These are phyloP conservation scores for Drosophila oshimai DNA, from an alignment of 1,140 invertebrate species.

Conservation along the genomic window DNA sequence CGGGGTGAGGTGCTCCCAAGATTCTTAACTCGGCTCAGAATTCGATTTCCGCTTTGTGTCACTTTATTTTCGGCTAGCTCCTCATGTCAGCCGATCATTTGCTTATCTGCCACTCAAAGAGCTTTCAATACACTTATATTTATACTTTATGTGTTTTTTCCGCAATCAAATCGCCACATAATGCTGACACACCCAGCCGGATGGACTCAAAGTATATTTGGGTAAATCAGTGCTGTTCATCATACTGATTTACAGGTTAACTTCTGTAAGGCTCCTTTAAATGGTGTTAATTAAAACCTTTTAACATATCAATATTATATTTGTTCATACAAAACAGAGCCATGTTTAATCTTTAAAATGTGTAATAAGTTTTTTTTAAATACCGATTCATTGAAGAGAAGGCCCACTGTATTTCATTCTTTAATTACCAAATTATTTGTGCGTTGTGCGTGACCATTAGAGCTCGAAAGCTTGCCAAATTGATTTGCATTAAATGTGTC, in stretches of 20 bases:
- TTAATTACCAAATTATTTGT: constrained; percentile 24
- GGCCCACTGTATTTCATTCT: constrained; percentile 1
- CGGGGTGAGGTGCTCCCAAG: constrained; percentile 12
- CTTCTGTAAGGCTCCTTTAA: constrained; percentile 2
- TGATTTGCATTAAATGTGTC: constrained; percentile 27
- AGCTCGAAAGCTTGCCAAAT: constrained; percentile 12
- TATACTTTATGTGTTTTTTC: constrained; percentile 34
- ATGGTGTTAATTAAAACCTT: too few species aligned
- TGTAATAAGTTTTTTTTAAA: too few species aligned
- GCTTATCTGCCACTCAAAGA: constrained; percentile 49
- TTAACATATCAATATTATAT: too few species aligned
- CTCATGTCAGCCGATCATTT: constrained; percentile 35
- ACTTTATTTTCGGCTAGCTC: constrained; percentile 44
- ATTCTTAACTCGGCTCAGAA: constrained; percentile 42
- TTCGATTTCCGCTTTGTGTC: constrained; percentile 52
- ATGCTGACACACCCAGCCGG: constrained; percentile 42
- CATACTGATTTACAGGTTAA: constrained; percentile 1
- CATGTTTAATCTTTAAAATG: too few species aligned
- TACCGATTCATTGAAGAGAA: too few species aligned
- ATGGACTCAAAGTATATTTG: constrained; percentile 18
- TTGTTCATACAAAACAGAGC: too few species aligned
- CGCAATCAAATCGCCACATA: constrained; percentile 31
- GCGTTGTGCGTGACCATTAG: constrained; percentile 24
- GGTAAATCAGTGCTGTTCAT: constrained; percentile 9
- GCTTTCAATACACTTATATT: constrained; percentile 26